phyloP scores from a whole-genome alignment of 2,113 vertebrate species.

The Centrocercus urophasianus region DNA sequence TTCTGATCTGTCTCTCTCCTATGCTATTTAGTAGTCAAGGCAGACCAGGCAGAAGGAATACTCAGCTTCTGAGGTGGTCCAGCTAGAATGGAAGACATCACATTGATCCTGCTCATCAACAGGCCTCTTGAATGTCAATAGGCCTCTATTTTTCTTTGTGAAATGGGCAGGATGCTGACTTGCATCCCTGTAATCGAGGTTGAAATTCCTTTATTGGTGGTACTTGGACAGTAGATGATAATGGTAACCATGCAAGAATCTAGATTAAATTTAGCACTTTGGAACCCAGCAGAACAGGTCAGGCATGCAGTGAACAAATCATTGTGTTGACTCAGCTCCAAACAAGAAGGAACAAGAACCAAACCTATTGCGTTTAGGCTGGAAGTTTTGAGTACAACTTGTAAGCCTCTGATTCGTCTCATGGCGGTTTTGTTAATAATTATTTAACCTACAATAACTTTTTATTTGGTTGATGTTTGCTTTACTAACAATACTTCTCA shows the following conservation, averaged over 20 bases:
- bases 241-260: neutral
- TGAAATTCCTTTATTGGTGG: neutral
- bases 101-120: neutral
- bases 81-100: neutral
- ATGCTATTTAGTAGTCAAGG: neutral
- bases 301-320: neutral
- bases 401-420: neutral
- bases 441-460: slow-evolving; percentile 22
- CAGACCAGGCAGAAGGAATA: neutral
- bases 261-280: neutral
- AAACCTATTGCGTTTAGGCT: neutral
- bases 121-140: neutral
- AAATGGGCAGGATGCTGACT: neutral
- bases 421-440: slow-evolving; percentile 18
- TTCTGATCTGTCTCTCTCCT: neutral
- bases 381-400: neutral
- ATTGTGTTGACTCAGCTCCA: neutral
- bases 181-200: neutral
- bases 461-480: slow-evolving; percentile 6
- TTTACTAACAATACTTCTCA: neutral
- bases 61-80: neutral
- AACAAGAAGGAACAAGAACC: neutral
- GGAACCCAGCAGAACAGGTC: neutral
- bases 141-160: neutral
- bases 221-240: neutral